These are phyloP conservation scores for Pachliopta kotzebuea DNA, from an alignment of 2,888 invertebrate genomes.

Conservation along the genomic window DNA sequence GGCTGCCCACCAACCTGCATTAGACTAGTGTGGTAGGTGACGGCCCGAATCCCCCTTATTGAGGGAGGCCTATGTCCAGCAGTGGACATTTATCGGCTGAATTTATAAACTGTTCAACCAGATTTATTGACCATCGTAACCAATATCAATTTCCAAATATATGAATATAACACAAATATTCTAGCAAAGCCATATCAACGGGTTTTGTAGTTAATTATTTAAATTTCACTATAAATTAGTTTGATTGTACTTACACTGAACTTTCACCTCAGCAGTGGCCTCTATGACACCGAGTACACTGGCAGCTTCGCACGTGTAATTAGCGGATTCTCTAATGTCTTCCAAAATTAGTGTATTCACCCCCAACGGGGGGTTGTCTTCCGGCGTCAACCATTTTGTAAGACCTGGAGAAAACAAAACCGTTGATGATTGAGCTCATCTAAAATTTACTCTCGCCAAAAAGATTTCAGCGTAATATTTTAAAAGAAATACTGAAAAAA, in stretches of 20 bases:
- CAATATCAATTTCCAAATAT: no score
- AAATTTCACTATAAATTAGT: neutral
- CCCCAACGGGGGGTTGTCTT: slow-evolving; percentile 91
- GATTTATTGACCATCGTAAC: no score
- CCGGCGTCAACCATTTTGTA: slow-evolving; percentile 91
- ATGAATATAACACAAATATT: no score
- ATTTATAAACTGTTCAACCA: neutral
- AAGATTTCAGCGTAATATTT: neutral
- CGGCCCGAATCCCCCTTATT: no score
- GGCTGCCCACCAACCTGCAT: no score
- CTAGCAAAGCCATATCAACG: no score
- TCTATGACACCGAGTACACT: slow-evolving; percentile 97
- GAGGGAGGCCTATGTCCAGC: no score
- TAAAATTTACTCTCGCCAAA: neutral
- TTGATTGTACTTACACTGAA: slow-evolving; percentile 90
- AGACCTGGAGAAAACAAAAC: slow-evolving; percentile 66
- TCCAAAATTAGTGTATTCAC: slow-evolving; percentile 92
- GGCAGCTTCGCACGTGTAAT: slow-evolving; percentile 98
- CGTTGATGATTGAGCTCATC: neutral
- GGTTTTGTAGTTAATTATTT: neutral
- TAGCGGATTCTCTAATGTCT: slow-evolving; percentile 94
- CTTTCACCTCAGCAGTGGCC: slow-evolving; percentile 92
- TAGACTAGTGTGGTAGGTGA: no score
- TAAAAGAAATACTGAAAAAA: neutral
- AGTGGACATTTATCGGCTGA: no score